Conservation (phyloP, 2,797 vertebrate genomes). For the Rhinophrynus dorsalis region DNA sequence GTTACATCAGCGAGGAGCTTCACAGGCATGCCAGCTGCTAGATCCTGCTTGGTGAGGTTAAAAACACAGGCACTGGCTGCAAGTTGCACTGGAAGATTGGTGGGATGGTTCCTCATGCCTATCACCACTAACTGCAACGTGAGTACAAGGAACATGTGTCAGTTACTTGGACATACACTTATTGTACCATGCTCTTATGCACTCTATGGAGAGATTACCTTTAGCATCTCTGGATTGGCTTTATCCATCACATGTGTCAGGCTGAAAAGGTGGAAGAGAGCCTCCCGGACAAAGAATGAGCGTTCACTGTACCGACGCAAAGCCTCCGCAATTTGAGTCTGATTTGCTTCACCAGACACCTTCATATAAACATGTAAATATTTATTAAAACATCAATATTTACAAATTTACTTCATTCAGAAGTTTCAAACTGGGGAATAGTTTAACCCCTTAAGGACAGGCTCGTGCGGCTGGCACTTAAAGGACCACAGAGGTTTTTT, state of each 20-base stretch:
- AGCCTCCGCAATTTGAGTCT: conserved; percentile 95
- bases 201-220: conserved; percentile 70
- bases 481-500: too few species aligned
- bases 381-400: too few species aligned
- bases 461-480: too few species aligned
- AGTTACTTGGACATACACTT: neutral
- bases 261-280: conserved; percentile 96
- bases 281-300: conserved; percentile 95
- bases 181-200: accelerated
- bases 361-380: conserved; percentile 62
- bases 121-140: conserved; percentile 84
- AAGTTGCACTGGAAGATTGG: conserved; percentile 93
- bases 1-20: conserved; percentile 88
- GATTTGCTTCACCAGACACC: conserved; percentile 97
- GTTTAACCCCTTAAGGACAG: too few species aligned
- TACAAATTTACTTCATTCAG: too few species aligned
- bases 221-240: conserved; percentile 93
- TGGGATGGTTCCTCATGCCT: conserved; percentile 96
- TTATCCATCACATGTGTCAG: conserved; percentile 96
- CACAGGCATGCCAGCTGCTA: conserved; percentile 93
- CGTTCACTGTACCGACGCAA: conserved; percentile 93
- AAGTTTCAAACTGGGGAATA: too few species aligned
- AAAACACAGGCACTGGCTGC: conserved; percentile 97
- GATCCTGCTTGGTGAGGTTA: conserved; percentile 96
- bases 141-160: conserved; percentile 34